Conservation (phyloP, 2,888 invertebrate genomes). For the Ecdyonurus torrentis region DNA sequence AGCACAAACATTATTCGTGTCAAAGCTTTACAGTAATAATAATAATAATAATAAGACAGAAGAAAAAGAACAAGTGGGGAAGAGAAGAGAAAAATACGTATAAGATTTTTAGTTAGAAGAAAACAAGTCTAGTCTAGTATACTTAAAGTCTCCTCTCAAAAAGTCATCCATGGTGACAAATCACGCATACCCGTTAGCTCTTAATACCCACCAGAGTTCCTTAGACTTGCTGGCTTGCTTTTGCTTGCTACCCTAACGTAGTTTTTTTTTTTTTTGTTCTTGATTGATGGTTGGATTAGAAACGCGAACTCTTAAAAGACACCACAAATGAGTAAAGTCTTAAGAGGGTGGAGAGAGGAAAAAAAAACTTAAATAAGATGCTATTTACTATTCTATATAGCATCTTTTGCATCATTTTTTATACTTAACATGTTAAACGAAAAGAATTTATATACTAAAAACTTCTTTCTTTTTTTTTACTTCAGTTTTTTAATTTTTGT, state of each 20-base stretch:
- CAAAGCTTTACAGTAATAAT: not conserved
- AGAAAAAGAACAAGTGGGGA: not conserved
- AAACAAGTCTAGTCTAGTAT: not conserved
- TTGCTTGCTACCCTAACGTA: too few species aligned
- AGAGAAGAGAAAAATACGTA: not conserved
- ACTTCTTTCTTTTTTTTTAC: too few species aligned
- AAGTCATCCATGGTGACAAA: not conserved
- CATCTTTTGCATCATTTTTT: not conserved
- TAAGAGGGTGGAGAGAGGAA: too few species aligned
- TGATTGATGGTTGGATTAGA: not conserved
- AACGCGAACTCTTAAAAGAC: not conserved
- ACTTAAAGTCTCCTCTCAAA: too few species aligned
- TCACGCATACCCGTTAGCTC: not conserved
- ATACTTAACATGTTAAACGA: too few species aligned
- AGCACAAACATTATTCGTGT: not conserved
- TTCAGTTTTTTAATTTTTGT: too few species aligned
- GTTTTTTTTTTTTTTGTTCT: too few species aligned
- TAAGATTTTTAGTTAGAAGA: not conserved
- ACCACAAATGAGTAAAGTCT: not conserved
- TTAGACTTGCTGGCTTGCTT: too few species aligned
- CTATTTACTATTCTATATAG: not conserved
- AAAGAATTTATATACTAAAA: too few species aligned
- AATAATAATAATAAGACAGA: too few species aligned
- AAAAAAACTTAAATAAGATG: not conserved
- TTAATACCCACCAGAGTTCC: not conserved